Conservation (phyloP, 2,113 vertebrate genomes). For the Sisor rabdophorus region DNA sequence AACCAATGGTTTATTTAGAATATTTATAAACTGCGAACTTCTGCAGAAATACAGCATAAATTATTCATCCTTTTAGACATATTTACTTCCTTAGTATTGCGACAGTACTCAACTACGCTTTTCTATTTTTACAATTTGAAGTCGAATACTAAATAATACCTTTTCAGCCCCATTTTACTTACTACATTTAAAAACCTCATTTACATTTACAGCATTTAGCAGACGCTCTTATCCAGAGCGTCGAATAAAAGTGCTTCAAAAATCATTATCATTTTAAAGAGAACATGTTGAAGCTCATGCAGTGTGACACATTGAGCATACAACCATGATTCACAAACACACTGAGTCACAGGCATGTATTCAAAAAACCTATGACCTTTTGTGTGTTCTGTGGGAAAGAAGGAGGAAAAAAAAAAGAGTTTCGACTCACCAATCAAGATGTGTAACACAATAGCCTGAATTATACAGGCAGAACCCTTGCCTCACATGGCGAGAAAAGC, state of each 20-base stretch:
- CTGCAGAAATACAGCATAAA: background rate
- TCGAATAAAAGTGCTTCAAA: too few relatives aligned
- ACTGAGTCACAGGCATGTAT: background rate
- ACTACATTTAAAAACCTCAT: background rate
- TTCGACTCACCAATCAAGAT: slow-evolving; percentile 27
- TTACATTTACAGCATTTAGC: too few relatives aligned
- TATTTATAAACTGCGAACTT: background rate
- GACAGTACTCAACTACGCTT: background rate
- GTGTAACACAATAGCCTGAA: slow-evolving; percentile 29
- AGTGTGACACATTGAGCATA: slow-evolving; percentile 3
- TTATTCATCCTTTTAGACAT: too few relatives aligned
- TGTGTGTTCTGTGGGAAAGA: too few relatives aligned
- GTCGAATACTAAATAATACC: background rate
- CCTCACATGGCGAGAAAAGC: slow-evolving; percentile 19
- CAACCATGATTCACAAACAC: slow-evolving; percentile 18
- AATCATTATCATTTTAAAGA: slow-evolving; percentile 4
- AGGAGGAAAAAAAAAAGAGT: background rate
- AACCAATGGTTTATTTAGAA: background rate
- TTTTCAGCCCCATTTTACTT: background rate
- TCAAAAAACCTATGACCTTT: slow-evolving; percentile 11
- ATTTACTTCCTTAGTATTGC: background rate
- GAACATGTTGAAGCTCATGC: slow-evolving; percentile 1
- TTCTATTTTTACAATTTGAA: too few relatives aligned
- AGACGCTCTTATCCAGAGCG: too few relatives aligned
- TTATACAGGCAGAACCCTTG: slow-evolving; percentile 10